Evolutionary conservation across 2,797 vertebrate species (phyloP), one percentile per base, ranked within the genome.

Genomic region (Okamejei kenojei): DNA sequence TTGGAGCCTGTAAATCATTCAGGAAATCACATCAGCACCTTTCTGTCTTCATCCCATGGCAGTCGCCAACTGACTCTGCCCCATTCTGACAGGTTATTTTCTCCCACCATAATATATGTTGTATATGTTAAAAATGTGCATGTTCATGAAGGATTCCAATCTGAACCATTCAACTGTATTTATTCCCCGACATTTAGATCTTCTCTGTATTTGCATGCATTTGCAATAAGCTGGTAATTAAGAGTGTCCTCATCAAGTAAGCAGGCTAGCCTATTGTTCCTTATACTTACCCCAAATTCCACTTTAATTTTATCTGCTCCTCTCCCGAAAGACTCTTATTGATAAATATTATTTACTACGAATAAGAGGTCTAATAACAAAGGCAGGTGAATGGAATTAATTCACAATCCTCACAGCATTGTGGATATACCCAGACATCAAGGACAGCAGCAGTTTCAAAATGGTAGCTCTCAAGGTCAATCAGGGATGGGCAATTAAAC

Each of bases 11-110:
- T 96, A 45, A 95, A 96, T 93, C 96, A 97, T 63, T 90, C 95
- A 10, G 97, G 97, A 94, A 96, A 95, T 94, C 96, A 97, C 0
- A 95, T 96, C 0, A 93, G 95, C 94, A 96, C 96, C 82, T 95
- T 97, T 54, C 98, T 96, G 94, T 94, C 95, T 73, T 96, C 95
- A 94, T 96, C 96, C 95, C 97, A 98, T 26, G 97, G 98, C 95
- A 95, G 96, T 94, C 95, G 97, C 91, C 94, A 96, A 77, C 96
- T 97, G n/a, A 95, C 96, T 93, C 95, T 96, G 93, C 95, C 96
- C 0, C 97, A 97, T 94, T 95, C 96, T 0, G 96, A 97, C 86
- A 99, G 98, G 99, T 99, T 97, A 61, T 77, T 68, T 76, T 58
- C 35, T 93, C 35, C 71, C 58, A 38, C 38, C 8, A 45, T 54